phyloP scores from a whole-genome alignment of 2,797 vertebrate genomes.

The Tangara arthus region DNA sequence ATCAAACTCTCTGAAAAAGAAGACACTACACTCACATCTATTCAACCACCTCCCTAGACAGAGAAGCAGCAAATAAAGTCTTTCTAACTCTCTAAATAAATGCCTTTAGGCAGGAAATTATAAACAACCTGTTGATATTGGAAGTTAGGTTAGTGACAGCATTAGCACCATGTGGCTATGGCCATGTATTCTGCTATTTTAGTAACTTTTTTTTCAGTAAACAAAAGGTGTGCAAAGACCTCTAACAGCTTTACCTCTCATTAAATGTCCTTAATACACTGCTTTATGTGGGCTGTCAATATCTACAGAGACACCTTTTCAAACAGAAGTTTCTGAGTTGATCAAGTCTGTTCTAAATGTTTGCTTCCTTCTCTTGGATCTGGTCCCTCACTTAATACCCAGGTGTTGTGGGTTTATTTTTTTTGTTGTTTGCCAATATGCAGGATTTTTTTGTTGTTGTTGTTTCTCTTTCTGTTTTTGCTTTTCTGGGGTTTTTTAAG shows the following conservation, averaged over 20 bases:
- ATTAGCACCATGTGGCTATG: neutral
- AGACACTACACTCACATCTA: neutral
- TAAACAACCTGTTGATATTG: neutral
- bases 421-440: neutral
- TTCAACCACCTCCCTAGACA: neutral
- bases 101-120: neutral
- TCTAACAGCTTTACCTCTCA: neutral
- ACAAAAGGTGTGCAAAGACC: neutral
- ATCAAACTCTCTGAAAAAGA: neutral
- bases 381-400: neutral
- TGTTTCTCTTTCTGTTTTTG: neutral
- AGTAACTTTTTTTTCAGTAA: neutral
- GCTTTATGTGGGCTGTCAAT: neutral
- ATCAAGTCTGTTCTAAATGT: neutral
- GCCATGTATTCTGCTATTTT: accelerated
- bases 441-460: neutral
- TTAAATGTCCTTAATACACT: neutral
- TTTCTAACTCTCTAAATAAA: neutral
- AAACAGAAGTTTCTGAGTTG: neutral
- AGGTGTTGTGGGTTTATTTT: too few species aligned
- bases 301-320: neutral
- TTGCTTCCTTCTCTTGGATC: neutral
- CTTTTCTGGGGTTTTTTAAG: neutral
- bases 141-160: neutral
- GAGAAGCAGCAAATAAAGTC: neutral